Base-by-base conservation (phyloP, 1,140 invertebrate species). In the Portunus trituberculatus region DNA sequence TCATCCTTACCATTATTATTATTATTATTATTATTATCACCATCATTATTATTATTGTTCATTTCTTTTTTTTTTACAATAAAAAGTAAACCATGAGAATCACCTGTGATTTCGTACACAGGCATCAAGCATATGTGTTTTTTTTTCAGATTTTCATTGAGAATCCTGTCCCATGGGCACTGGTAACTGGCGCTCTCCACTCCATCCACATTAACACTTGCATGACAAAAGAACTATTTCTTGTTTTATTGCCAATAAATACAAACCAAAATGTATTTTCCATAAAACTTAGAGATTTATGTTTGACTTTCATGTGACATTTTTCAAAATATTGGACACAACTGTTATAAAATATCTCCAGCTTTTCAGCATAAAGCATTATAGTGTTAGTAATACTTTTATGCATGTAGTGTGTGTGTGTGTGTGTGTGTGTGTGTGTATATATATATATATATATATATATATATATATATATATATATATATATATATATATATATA, bases 391-490 rank as follows among this genome's bases (percentile, higher is more conserved):
- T n/a, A 29, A 20, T 67, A 76, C 39, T 29, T 48, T n/a, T 91
- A 91, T 91, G 20, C 45, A 91, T 91, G 25, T 52, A 46, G n/a
- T 91, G n/a, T 91, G 25, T 91, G n/a, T 91, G 25, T 91, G n/a
- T 91, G n/a, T 91, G n/a, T 91, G n/a, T 91, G 25, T 91, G n/a
- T 91, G 25, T 91, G n/a, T 91, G n/a, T 91, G n/a, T 91, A 45
- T 91, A 45, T 91, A 91, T 91, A 48, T 91, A 91, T 91, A 48
- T 91, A 91, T 91, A 91, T 91, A 91, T 91, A 91, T 91, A 91
- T 91, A 91, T 46, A 46, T 91, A 52, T 46, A 45, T 91, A 48
- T 91, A 48, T 91, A 48, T 91, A 48, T 46, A 48, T 91, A 25
- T 91, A 25, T 86, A 28, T 86, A 48, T 45, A 45, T 48, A 45